Evolutionary conservation across 2,113 vertebrate genomes (phyloP).

Genomic region (Serilophus lunatus): DNA sequence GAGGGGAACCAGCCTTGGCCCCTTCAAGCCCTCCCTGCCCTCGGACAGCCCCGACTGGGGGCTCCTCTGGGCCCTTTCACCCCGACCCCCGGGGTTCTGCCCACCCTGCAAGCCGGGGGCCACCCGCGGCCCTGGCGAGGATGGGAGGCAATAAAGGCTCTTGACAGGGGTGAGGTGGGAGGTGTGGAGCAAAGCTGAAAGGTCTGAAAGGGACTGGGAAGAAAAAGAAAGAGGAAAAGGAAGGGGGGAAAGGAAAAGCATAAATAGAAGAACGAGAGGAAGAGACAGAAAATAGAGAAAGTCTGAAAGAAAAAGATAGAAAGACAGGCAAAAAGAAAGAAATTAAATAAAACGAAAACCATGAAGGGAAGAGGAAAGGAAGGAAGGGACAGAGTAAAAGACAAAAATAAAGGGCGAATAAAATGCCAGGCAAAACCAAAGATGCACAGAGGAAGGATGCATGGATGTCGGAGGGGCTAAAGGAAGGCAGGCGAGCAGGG

Average conservation of each 20-base stretch:
- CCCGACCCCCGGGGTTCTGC: background rate
- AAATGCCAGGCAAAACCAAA: background rate
- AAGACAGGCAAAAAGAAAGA: background rate
- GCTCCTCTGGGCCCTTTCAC: background rate
- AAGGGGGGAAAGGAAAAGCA: fast-evolving
- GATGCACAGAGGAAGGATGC: background rate
- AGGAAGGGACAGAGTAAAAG: background rate
- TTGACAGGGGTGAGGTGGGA: too few species aligned
- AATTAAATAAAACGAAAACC: background rate
- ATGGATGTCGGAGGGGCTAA: background rate
- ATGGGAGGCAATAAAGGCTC: background rate
- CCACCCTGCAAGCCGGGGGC: background rate
- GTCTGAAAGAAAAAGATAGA: too few species aligned
- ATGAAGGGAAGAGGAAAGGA: background rate
- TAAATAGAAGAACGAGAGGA: background rate
- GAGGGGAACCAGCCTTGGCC: fast-evolving
- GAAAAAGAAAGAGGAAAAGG: too few species aligned
- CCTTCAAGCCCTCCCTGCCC: background rate
- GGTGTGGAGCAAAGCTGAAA: background rate
- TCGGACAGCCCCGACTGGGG: background rate
- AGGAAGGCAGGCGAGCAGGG: background rate
- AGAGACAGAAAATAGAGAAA: too few species aligned
- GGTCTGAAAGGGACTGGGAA: background rate
- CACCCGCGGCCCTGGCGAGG: too few species aligned
- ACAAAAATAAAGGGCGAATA: background rate